Base-by-base conservation (phyloP, 2,888 invertebrate species). In the Desoria tigrina region DNA sequence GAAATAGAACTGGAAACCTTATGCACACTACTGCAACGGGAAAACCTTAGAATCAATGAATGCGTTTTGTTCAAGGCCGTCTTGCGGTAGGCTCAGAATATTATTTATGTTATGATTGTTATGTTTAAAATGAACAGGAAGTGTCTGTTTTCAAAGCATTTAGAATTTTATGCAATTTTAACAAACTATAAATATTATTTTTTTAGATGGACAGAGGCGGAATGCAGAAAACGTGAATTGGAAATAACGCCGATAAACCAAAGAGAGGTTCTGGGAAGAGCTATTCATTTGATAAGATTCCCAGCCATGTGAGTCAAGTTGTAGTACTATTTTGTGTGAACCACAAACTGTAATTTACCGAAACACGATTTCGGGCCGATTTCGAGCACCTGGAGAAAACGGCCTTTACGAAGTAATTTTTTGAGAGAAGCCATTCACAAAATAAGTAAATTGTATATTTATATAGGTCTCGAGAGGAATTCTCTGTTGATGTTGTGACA, bases 1-100 rank as follows among this genome's bases (percentile, higher is more conserved):
- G 92, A 92, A 77, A 88, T 92, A 67, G 91, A 92, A 79, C 84
- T 88, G 69, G 88, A 89, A 55, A 92, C 91, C 0, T 80, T 92
- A 53, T 87, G 87, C 79, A 86, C 86, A 37, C 89, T 92, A 18
- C 80, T 92, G 59, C 87, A 88, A 78, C 84, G 92, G 70, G 90
- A 92, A 78, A 90, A 90, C 0, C 82, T 92, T 1, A 84, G 90
- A 42, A 89, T 91, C 49, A 82, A 88, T 74, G 92, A 92, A 80
- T 87, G 88, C 1, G 87, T 88, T 78, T 85, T 92, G 58, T 92
- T 90, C 78, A 84, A 87, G 70, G 88, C 89, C 23, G 87, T 89
- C 1, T 81, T 87, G 1, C 85, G 83, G 83, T 83, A 61, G 26
- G 21, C 16, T 42, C 14, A 39, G 4, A 21, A 23, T 24, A 32